Evolutionary conservation across 2,888 invertebrate genomes (phyloP).

Genomic region (Stegana nigrithorax): DNA sequence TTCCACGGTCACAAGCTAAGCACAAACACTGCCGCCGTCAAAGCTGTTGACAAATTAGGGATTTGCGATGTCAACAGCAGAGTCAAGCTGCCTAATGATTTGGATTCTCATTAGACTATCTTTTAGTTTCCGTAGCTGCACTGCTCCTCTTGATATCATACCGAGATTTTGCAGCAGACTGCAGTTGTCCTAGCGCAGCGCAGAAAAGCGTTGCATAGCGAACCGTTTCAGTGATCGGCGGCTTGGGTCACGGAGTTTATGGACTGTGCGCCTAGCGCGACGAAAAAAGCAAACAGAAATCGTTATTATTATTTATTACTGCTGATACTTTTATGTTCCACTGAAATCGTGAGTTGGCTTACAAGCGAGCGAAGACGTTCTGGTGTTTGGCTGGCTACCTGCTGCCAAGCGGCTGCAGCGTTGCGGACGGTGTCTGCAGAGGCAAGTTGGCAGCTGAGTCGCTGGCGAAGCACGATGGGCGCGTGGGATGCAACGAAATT

Average conservation of each 20-base stretch:
- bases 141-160: too few species aligned
- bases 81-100: too few species aligned
- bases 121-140: too few species aligned
- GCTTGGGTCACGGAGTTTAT: neutral
- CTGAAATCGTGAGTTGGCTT: conserved; percentile 27
- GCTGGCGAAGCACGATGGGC: neutral
- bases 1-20: too few species aligned
- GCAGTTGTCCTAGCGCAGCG: too few species aligned
- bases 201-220: neutral
- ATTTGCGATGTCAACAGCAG: too few species aligned
- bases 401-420: neutral
- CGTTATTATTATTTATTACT: conserved; percentile 62
- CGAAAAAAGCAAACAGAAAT: conserved; percentile 36
- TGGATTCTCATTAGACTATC: too few species aligned
- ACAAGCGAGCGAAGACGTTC: neutral
- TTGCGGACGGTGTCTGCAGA: neutral
- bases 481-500: neutral
- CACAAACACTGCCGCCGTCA: too few species aligned
- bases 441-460: neutral
- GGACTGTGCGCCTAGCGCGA: neutral
- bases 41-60: too few species aligned
- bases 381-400: neutral
- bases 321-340: conserved; percentile 61
- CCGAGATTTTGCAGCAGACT: too few species aligned
- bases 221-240: neutral